phyloP scores from a whole-genome alignment of 2,797 vertebrate genomes.

The Pelobates cultripes region DNA sequence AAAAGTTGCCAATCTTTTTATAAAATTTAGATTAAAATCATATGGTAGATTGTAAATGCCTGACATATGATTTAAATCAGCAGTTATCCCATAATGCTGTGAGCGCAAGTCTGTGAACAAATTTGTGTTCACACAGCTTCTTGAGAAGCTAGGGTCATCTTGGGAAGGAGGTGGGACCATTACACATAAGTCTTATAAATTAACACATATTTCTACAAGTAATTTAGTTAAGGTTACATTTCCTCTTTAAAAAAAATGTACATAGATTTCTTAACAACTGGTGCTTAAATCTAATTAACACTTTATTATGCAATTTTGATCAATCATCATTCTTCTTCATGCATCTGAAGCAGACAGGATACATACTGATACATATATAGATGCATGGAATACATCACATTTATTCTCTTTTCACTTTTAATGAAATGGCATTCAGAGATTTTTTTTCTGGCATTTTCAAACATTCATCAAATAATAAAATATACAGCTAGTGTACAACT shows the following conservation, averaged over 20 bases:
- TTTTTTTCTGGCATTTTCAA: neutral
- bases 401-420: neutral
- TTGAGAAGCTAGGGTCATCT: too few species aligned
- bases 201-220: too few species aligned
- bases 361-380: neutral
- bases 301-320: neutral
- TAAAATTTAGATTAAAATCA: too few species aligned
- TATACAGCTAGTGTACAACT: neutral
- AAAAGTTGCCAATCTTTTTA: too few species aligned
- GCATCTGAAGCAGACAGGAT: neutral
- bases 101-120: too few species aligned
- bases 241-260: neutral
- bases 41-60: too few species aligned
- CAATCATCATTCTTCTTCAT: slow-evolving; percentile 1
- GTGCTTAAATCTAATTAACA: neutral
- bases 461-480: neutral
- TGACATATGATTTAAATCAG: too few species aligned
- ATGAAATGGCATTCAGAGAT: slow-evolving; percentile 7
- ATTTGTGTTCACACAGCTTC: too few species aligned
- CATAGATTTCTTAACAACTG: neutral
- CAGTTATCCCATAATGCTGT: too few species aligned
- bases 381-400: neutral
- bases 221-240: too few species aligned
- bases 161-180: too few species aligned
- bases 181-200: too few species aligned